Evolutionary conservation across 1,140 invertebrate species (phyloP), one percentile per base, ranked within the genome.

Genomic region (Palaemon carinicauda): DNA sequence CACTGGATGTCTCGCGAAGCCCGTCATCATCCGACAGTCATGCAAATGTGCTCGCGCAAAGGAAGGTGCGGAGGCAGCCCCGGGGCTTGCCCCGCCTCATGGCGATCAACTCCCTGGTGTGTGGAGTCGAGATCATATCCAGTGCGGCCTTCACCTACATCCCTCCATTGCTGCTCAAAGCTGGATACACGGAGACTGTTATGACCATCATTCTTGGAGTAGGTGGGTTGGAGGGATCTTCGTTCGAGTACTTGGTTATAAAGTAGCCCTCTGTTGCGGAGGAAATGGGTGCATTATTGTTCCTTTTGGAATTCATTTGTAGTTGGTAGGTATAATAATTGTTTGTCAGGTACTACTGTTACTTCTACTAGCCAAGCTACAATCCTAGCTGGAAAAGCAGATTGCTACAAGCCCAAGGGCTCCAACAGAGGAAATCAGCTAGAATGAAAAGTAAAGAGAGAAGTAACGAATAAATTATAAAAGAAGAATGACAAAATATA

Each of bases 81-180:
- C 73, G 75, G n/a, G 81, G 81, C 7, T 75, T 79, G 51, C 80
- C 80, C 29, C 54, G 60, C n/a, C 80, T 91, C 27, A 81, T 90
- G 65, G 79, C 89, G 5, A 84, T 93, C 9, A 93, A 93, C 89
- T 88, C 91, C n/a, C 89, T 93, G 21, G 92, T 92, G 0, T 93
- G 91, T 90, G 93, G 92, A 41, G 89, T 93, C 24, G 93, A 93
- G 90, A 91, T 93, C 50, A 91, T 91, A 86, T 91, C 91, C 29
- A 92, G 91, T 88, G 92, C 92, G 54, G 92, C 92, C 21, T 93
- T 93, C 89, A 92, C 91, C 3, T 93, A 92, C 89, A 92, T 93
- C 80, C 92, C 93, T 21, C 92, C 93, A 27, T 90, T 93, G 89
- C 87, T 93, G 33, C 90, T 93, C 10, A 93, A 93, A 87, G 90